These are phyloP conservation scores for Platypus cylindrus DNA, from an alignment of 2,888 invertebrate genomes.

Conservation along the genomic window DNA sequence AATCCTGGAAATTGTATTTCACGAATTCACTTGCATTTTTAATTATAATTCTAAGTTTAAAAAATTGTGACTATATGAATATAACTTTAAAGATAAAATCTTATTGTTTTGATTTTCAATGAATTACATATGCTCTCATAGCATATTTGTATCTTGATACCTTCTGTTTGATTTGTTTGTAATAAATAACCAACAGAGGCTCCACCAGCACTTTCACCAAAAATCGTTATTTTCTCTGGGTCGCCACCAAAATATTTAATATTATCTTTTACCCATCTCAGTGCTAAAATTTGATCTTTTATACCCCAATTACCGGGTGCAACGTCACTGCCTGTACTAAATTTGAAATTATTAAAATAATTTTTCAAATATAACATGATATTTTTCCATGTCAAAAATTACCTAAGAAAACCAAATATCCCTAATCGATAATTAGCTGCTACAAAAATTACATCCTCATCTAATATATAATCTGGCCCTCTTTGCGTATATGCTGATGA, in stretches of 20 bases:
- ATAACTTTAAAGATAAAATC: too few species aligned
- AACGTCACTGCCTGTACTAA: constrained; percentile 16
- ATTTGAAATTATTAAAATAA: too few species aligned
- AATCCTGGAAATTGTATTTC: constrained; percentile 16
- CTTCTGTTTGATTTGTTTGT: constrained; percentile 15
- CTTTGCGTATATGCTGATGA: constrained; percentile 6
- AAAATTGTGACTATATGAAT: too few species aligned
- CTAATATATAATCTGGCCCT: constrained; percentile 37
- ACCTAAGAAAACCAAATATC: constrained; percentile 53
- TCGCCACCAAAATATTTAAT: constrained; percentile 9
- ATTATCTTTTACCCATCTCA: constrained; percentile 21
- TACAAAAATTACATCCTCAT: constrained; percentile 49
- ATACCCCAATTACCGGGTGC: constrained; percentile 21
- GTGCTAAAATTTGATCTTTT: constrained; percentile 21
- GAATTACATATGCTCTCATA: too few species aligned
- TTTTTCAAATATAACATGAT: too few species aligned
- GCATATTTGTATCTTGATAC: too few species aligned
- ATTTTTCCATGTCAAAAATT: too few species aligned
- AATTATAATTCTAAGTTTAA: too few species aligned
- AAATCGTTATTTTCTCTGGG: constrained; percentile 18
- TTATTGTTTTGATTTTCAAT: too few species aligned
- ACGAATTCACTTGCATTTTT: too few species aligned
- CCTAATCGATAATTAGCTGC: constrained; percentile 59
- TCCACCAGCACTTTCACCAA: constrained; percentile 21
- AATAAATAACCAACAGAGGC: constrained; percentile 19